phyloP scores from a whole-genome alignment of 2,888 invertebrate species.

The Flexamia atlantica region DNA sequence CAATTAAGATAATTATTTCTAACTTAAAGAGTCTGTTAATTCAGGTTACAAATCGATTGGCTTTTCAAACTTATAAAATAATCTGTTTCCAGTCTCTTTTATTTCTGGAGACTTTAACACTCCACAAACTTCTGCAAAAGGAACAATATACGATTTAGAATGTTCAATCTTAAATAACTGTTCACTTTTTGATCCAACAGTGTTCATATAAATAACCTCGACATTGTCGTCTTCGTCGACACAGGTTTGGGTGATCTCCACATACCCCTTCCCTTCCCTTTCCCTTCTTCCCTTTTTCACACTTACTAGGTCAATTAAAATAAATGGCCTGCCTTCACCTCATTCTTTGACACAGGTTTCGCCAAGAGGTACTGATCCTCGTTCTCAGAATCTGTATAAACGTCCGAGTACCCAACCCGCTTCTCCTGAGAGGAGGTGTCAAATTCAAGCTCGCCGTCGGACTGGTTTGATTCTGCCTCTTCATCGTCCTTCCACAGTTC shows the following conservation, averaged over 20 bases:
- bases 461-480: constrained; percentile 47
- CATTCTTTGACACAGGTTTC: constrained; percentile 40
- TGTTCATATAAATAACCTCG: constrained; percentile 50
- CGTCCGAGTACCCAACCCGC: constrained; percentile 39
- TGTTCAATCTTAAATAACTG: constrained; percentile 50
- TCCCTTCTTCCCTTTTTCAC: constrained; percentile 50
- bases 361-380: constrained; percentile 49
- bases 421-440: constrained; percentile 48
- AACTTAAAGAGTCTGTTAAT: constrained; percentile 44
- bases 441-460: constrained; percentile 47
- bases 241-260: constrained; percentile 55
- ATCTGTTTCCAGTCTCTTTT: constrained; percentile 51
- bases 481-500: constrained; percentile 32
- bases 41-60: constrained; percentile 55
- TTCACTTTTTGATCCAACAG: constrained; percentile 55
- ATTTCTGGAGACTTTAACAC: constrained; percentile 54
- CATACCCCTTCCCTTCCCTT: constrained; percentile 34
- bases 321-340: constrained; percentile 56
- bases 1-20: constrained; percentile 53
- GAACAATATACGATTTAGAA: constrained; percentile 54
- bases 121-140: constrained; percentile 52
- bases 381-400: constrained; percentile 46
- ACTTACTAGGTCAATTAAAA: constrained; percentile 49
- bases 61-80: constrained; percentile 58
- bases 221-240: constrained; percentile 56